phyloP scores from a whole-genome alignment of 2,888 invertebrate genomes.

The Merodon equestris region DNA sequence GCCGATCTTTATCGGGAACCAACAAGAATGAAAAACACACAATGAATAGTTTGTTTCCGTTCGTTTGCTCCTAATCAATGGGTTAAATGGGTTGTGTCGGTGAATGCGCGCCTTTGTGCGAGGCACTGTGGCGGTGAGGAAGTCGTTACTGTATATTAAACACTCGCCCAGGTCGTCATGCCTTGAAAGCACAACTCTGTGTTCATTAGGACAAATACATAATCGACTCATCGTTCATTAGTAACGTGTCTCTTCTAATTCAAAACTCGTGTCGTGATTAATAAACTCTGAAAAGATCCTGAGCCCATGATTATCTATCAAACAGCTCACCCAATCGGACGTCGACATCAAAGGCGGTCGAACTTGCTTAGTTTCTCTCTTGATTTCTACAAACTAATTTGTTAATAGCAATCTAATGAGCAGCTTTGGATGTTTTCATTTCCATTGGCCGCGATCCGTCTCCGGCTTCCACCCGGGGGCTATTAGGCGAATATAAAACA shows the following conservation, averaged over 20 bases:
- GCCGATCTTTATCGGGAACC: conserved; percentile 49
- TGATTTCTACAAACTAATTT: conserved; percentile 62
- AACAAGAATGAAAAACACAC: too few relatives aligned
- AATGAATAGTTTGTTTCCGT: conserved; percentile 55
- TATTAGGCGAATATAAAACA: conserved; percentile 60
- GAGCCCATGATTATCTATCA: conserved; percentile 55
- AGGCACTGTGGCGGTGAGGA: too few relatives aligned
- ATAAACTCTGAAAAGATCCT: conserved; percentile 42
- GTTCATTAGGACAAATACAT: too few relatives aligned
- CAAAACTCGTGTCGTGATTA: conserved; percentile 26
- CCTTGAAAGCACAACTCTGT: too few relatives aligned
- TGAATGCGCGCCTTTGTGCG: conserved; percentile 44
- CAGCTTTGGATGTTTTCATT: conserved; percentile 64
- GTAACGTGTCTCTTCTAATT: neutral
- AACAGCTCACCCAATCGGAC: conserved; percentile 8
- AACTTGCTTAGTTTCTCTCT: conserved; percentile 51
- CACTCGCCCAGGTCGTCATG: too few relatives aligned
- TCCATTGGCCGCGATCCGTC: conserved; percentile 40
- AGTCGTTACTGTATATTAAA: too few relatives aligned
- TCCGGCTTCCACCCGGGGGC: conserved; percentile 43
- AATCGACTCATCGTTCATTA: neutral
- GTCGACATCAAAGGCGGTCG: conserved; percentile 55
- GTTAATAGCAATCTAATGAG: conserved; percentile 67
- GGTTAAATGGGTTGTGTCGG: conserved; percentile 59
- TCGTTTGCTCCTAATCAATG: conserved; percentile 58